Percentiles rank a stretch among this genome's conserved stretches.
These are phyloP conservation scores for Hyposoter dolosus DNA, from an alignment of 2,888 invertebrate genomes.

Conservation along the genomic window DNA sequence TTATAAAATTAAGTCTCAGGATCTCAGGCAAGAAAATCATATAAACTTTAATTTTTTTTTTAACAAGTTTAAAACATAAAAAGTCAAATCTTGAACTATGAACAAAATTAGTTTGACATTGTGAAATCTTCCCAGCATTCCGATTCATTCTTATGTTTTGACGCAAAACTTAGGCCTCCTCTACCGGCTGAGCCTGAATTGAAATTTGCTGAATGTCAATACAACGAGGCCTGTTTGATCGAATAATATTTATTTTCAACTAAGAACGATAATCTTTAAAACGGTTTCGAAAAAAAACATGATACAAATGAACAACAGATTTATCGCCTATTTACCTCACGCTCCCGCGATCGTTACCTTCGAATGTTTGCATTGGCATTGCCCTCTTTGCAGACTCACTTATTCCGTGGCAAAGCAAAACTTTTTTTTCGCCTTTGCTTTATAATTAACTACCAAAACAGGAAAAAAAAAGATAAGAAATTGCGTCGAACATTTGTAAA, in stretches of 20 bases:
- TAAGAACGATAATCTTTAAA: neutral
- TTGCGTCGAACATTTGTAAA: conserved; percentile 33
- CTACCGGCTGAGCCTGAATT: too few relatives aligned
- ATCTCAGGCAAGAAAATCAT: too few relatives aligned
- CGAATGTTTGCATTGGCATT: neutral
- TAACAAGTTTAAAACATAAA: too few relatives aligned
- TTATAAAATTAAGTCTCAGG: too few relatives aligned
- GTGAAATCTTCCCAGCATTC: too few relatives aligned
- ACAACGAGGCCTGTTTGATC: too few relatives aligned
- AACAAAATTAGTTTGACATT: too few relatives aligned
- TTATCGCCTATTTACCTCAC: neutral
- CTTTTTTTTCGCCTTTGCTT: conserved; percentile 11
- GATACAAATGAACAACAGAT: neutral
- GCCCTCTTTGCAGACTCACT: neutral
- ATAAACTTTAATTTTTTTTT: too few relatives aligned
- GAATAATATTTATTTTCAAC: neutral
- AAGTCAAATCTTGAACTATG: too few relatives aligned
- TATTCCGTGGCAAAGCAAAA: conserved; percentile 2
- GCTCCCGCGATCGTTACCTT: neutral
- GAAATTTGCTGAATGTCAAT: too few relatives aligned
- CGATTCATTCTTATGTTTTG: too few relatives aligned
- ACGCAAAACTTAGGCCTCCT: too few relatives aligned
- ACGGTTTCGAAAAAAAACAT: neutral
- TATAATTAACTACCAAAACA: conserved; percentile 45
- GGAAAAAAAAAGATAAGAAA: conserved; percentile 37